Percentiles rank a stretch among this genome's conserved stretches.
Evolutionary conservation across 2,113 vertebrate species (phyloP).

Genomic region (Aramus guarauna): DNA sequence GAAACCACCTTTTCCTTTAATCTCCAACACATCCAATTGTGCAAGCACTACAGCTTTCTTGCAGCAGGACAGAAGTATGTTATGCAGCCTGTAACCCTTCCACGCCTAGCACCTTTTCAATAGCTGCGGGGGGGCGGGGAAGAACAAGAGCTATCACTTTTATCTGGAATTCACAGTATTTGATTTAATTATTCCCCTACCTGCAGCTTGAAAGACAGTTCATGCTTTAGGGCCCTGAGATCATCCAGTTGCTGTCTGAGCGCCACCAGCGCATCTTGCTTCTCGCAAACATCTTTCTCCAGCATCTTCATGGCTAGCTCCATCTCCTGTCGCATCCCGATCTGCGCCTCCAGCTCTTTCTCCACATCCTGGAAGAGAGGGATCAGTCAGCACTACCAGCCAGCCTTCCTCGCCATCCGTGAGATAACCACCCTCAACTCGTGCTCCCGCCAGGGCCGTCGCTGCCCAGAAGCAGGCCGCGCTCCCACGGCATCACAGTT

Average conservation of each 20-base stretch:
- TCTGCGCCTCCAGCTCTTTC: slow-evolving; percentile 95
- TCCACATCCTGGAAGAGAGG: slow-evolving; percentile 85
- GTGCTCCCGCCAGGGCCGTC: not conserved
- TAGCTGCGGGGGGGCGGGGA: rapidly evolving
- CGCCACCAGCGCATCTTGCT: slow-evolving; percentile 92
- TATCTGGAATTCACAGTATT: not conserved
- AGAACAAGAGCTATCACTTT: not conserved
- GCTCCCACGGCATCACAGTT: rapidly evolving
- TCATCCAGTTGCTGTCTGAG: slow-evolving; percentile 95
- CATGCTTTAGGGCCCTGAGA: slow-evolving; percentile 91
- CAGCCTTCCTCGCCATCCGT: not conserved
- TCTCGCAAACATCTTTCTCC: slow-evolving; percentile 97
- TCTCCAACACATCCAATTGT: rapidly evolving
- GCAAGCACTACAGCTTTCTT: not conserved
- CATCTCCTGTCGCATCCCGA: slow-evolving; percentile 98
- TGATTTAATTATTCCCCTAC: slow-evolving; percentile 54
- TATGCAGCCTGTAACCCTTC: not conserved
- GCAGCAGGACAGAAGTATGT: not conserved
- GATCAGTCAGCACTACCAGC: not conserved
- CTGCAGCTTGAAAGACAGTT: slow-evolving; percentile 94
- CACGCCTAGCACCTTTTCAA: not conserved
- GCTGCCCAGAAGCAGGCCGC: rapidly evolving
- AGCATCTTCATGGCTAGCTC: slow-evolving; percentile 99
- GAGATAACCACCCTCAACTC: not conserved
- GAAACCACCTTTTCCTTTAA: not conserved